A percentile compares a stretch with the other conserved stretches of the same genome.
These are phyloP conservation scores for Leistus spinibarbis DNA, from an alignment of 2,888 invertebrate genomes.

Conservation along the genomic window DNA sequence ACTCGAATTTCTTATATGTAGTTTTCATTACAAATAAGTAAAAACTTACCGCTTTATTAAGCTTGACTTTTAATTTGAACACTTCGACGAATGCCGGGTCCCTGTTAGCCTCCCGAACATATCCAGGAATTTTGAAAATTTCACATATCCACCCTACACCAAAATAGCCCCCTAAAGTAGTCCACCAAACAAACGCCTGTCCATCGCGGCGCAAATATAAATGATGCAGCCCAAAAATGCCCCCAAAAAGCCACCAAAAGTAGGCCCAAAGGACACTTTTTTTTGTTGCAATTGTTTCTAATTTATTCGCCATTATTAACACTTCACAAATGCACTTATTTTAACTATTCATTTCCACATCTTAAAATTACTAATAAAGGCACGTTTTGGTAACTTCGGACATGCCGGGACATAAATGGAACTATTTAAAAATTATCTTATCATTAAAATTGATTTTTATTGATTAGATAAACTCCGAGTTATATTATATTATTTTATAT, in stretches of 20 bases:
- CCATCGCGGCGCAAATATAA: slow-evolving; percentile 86
- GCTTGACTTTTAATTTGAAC: slow-evolving; percentile 66
- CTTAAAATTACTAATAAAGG: not conserved
- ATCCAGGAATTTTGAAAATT: slow-evolving; percentile 80
- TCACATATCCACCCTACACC: slow-evolving; percentile 89
- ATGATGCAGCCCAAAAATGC: slow-evolving; percentile 88
- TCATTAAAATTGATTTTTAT: not conserved
- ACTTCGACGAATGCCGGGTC: slow-evolving; percentile 70
- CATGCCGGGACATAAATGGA: not conserved
- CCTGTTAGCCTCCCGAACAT: slow-evolving; percentile 82
- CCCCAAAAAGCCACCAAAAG: slow-evolving; percentile 85
- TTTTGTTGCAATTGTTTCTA: slow-evolving; percentile 39
- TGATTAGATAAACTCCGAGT: not conserved
- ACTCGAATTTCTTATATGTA: too few species aligned
- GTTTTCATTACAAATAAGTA: too few species aligned
- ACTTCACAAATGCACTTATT: not conserved
- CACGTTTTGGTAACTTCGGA: not conserved
- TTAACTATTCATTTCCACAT: not conserved
- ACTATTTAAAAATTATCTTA: too few species aligned
- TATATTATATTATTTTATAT: not conserved
- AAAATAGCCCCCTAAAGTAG: slow-evolving; percentile 82
- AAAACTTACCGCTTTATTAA: slow-evolving; percentile 67
- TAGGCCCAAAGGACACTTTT: slow-evolving; percentile 77
- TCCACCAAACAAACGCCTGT: slow-evolving; percentile 91
- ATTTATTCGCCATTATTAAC: slow-evolving; percentile 25